Evolutionary conservation across 2,113 vertebrate species (phyloP).

Genomic region (Aythya baeri): DNA sequence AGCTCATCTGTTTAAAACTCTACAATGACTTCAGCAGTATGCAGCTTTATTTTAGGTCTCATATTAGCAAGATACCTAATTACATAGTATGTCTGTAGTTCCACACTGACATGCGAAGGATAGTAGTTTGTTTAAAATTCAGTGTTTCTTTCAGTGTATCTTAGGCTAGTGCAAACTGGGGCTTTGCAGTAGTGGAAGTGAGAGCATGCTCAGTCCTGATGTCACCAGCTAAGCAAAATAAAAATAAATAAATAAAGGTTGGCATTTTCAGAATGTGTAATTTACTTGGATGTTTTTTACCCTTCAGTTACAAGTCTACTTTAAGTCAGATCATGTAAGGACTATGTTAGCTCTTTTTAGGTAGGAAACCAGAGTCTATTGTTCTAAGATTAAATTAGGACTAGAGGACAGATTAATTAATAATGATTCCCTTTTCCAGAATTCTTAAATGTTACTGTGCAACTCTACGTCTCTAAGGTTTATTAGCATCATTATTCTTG

Average conservation of each 20-base stretch:
- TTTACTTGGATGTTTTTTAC: slow-evolving; percentile 11
- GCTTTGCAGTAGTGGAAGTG: neutral
- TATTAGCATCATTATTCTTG: slow-evolving; percentile 53
- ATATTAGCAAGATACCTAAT: neutral
- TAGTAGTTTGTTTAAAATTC: neutral
- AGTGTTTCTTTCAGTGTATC: neutral
- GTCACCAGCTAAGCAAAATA: neutral
- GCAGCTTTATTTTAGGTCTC: neutral
- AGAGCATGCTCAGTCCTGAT: neutral
- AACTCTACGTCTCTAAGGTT: slow-evolving; percentile 24
- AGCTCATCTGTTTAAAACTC: neutral
- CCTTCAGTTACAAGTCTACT: neutral
- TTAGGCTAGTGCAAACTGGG: neutral
- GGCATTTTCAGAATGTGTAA: neutral
- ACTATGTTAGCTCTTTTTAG: neutral
- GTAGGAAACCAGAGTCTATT: neutral
- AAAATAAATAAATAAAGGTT: neutral
- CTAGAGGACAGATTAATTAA: slow-evolving; percentile 57
- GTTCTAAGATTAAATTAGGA: slow-evolving; percentile 40
- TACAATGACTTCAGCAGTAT: neutral
- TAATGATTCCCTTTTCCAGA: slow-evolving; percentile 42
- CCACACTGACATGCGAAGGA: neutral
- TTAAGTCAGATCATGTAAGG: neutral
- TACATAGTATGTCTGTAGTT: neutral
- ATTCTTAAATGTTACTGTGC: slow-evolving; percentile 25